A percentile compares a stretch with the other conserved stretches of the same genome.
These are phyloP conservation scores for Drosophila nikananu DNA, from an alignment of 1,140 invertebrate species.

Conservation along the genomic window DNA sequence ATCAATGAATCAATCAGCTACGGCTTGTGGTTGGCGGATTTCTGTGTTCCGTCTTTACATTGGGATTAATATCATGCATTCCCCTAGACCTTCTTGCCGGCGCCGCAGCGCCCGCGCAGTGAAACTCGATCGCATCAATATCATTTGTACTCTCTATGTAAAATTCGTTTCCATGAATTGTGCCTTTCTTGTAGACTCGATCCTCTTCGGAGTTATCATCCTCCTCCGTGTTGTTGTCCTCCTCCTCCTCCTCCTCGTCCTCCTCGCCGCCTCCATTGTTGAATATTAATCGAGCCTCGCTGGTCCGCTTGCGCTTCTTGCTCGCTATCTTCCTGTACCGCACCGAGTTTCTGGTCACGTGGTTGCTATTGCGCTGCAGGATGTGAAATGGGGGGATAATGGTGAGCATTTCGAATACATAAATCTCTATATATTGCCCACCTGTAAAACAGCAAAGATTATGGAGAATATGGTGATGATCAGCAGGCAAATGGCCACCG, in stretches of 20 bases:
- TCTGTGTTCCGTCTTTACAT: slow-evolving; percentile 23
- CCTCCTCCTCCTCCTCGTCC: slow-evolving; percentile 40
- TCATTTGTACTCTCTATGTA: slow-evolving; percentile 78
- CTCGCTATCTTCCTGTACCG: slow-evolving; percentile 64
- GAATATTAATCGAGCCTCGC: slow-evolving; percentile 71
- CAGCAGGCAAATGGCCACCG: slow-evolving; percentile 88
- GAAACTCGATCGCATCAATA: slow-evolving; percentile 81
- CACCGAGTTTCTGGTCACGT: slow-evolving; percentile 66
- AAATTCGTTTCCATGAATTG: slow-evolving; percentile 74
- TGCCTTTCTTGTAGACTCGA: slow-evolving; percentile 59
- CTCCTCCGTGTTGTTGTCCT: slow-evolving; percentile 61
- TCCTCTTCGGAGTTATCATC: slow-evolving; percentile 61
- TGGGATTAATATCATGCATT: slow-evolving; percentile 30
- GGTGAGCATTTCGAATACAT: not conserved
- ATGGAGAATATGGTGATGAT: slow-evolving; percentile 89
- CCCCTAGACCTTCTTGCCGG: slow-evolving; percentile 26
- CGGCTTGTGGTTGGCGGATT: slow-evolving; percentile 31
- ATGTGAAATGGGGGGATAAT: not conserved
- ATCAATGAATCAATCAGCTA: slow-evolving; percentile 57
- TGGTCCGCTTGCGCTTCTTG: slow-evolving; percentile 31
- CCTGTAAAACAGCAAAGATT: slow-evolving; percentile 90
- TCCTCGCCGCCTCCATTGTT: slow-evolving; percentile 33
- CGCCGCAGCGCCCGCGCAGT: slow-evolving; percentile 38
- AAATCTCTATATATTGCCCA: slow-evolving; percentile 69
- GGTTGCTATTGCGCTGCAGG: slow-evolving; percentile 68